These are phyloP conservation scores for Caloenas nicobarica DNA, from an alignment of 2,113 vertebrate genomes.

Conservation along the genomic window DNA sequence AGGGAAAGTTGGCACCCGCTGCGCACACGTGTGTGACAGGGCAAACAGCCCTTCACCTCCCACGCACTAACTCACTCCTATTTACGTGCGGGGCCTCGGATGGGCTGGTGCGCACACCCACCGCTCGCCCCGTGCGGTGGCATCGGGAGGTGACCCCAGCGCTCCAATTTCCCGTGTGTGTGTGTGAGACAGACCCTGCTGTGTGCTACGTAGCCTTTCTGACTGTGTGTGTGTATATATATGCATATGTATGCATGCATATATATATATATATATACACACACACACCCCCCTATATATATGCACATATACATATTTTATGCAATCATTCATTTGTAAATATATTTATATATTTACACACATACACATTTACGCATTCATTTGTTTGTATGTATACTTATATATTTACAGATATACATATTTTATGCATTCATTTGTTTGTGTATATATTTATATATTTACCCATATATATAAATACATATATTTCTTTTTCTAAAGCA, in stretches of 20 bases:
- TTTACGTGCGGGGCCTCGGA: neutral
- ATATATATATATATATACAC: rapidly evolving
- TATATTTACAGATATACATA: too few relatives aligned
- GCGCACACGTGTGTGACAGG: neutral
- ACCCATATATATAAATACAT: too few relatives aligned
- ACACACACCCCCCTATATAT: too few relatives aligned
- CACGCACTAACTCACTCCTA: neutral
- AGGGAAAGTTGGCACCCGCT: neutral
- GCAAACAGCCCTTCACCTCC: neutral
- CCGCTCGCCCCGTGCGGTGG: neutral
- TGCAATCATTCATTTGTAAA: too few relatives aligned
- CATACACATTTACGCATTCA: too few relatives aligned
- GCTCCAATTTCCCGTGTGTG: neutral
- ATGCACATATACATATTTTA: neutral
- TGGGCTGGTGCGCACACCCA: neutral
- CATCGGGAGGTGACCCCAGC: neutral
- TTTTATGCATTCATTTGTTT: too few relatives aligned
- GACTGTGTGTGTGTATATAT: rapidly evolving
- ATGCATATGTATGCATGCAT: too few relatives aligned
- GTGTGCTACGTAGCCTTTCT: neutral
- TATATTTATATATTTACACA: too few relatives aligned
- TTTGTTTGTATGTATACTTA: too few relatives aligned
- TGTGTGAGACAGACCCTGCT: neutral
- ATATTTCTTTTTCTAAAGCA: neutral
- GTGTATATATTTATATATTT: too few relatives aligned